A percentile compares a stretch with the other conserved stretches of the same genome.
Evolutionary conservation across 1,140 invertebrate genomes (phyloP).

Genomic region (Bombus haemorrhoidalis): DNA sequence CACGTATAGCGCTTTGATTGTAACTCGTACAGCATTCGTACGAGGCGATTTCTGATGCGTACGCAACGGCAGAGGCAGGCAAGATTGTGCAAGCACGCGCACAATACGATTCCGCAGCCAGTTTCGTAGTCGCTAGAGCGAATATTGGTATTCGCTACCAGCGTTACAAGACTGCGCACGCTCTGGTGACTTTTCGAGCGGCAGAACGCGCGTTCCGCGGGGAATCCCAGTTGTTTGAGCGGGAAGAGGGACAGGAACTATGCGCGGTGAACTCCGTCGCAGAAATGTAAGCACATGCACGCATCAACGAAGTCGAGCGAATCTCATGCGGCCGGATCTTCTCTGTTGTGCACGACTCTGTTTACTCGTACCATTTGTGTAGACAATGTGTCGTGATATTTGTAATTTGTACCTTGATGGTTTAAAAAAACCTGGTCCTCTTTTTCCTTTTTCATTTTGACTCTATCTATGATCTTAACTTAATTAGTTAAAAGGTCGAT

Average conservation of each 20-base stretch:
- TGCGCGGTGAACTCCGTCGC: conserved; percentile 31
- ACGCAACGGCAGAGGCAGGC: background rate
- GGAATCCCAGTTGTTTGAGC: background rate
- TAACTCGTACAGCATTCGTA: background rate
- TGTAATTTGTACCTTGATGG: background rate
- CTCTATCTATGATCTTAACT: background rate
- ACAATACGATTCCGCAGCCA: conserved; percentile 38
- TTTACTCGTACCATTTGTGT: background rate
- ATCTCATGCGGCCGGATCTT: conserved; percentile 1
- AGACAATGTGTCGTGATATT: background rate
- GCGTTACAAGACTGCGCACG: conserved; percentile 45
- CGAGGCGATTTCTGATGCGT: conserved; percentile 4
- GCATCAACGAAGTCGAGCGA: conserved; percentile 29
- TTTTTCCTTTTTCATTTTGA: background rate
- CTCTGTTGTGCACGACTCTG: background rate
- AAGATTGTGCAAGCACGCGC: conserved; percentile 34
- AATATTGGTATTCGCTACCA: conserved; percentile 50
- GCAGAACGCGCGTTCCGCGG: background rate
- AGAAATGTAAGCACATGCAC: conserved; percentile 29
- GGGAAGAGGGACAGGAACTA: conserved; percentile 20
- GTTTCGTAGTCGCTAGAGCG: conserved; percentile 45
- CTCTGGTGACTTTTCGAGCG: conserved; percentile 43
- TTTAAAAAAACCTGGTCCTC: background rate
- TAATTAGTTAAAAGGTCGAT: no score
- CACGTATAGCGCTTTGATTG: background rate